Base-by-base conservation (phyloP, 1,140 invertebrate genomes). In the Coptotermes formosanus region DNA sequence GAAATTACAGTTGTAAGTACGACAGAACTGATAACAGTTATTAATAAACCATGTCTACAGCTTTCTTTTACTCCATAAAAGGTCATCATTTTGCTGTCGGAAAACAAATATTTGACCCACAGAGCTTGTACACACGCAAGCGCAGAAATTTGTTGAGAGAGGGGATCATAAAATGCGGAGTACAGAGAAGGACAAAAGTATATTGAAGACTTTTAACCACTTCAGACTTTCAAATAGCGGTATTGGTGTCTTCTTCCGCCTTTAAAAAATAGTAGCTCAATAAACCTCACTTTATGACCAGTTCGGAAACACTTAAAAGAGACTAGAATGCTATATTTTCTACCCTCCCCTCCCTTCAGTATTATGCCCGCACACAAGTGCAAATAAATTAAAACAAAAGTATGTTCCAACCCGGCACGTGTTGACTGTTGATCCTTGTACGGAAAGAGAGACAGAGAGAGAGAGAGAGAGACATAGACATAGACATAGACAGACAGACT, bases 201-300 rank as follows among this genome's bases (percentile, higher is more conserved):
- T 75, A 75, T 64, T n/a, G 59, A 7, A 23, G 2, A 6, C 59
- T 64, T 64, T 21, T n/a, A 23, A 64, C 59, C 59, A 64, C 59
- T 64, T n/a, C 64, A 16, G 16, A 75, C 64, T 11, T 75, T 14
- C 3, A 30, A 75, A 75, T 6, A n/a, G 25, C 30, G n/a, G 25
- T 6, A 30, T 30, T 75, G 64, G 64, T n/a, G 25, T 30, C 1
- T 30, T 8, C 9, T 21, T 64, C 16, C 64, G n/a, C 64, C 64
- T 75, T 75, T 75, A 75, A 75, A 75, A 75, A 75, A 30, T 30
- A 75, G 64, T 30, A 75, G 64, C 64, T 75, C 64, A 75, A 75
- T 75, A 75, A 75, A 75, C 1, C 16, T 7, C n/a, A 55, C n/a
- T 75, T 75, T 75, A 75, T 30, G 64, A 75, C 64, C 64, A 8